phyloP scores from a whole-genome alignment of 2,113 vertebrate species.

The Anhinga rufa region DNA sequence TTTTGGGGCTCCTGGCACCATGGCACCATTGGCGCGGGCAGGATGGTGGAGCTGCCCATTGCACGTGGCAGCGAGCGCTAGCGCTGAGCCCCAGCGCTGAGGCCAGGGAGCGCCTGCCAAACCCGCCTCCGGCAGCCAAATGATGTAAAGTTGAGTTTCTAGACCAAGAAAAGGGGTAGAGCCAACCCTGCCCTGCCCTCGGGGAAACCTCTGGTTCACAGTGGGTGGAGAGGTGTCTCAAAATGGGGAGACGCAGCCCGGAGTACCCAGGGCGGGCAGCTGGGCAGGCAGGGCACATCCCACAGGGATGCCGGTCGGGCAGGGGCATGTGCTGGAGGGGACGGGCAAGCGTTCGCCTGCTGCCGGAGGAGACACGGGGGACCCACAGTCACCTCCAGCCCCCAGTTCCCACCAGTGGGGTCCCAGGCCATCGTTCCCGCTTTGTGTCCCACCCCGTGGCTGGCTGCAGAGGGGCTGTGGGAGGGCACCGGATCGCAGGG shows the following conservation, averaged over 20 bases:
- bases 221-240: background rate
- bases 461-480: background rate
- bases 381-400: background rate
- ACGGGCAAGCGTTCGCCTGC: background rate
- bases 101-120: background rate
- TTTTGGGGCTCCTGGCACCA: background rate
- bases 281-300: background rate
- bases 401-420: background rate
- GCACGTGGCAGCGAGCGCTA: accelerated
- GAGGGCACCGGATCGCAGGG: background rate
- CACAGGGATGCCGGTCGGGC: no score
- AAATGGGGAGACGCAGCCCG: background rate
- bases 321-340: background rate
- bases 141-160: background rate
- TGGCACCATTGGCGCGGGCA: accelerated
- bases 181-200: background rate
- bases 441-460: accelerated
- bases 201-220: background rate
- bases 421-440: background rate
- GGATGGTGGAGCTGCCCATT: accelerated
- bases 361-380: background rate
- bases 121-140: background rate
- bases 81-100: background rate
- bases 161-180: background rate
- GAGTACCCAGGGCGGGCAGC: background rate